These are phyloP conservation scores for Leguminivora glycinivorella DNA, from an alignment of 1,140 invertebrate species.

Conservation along the genomic window DNA sequence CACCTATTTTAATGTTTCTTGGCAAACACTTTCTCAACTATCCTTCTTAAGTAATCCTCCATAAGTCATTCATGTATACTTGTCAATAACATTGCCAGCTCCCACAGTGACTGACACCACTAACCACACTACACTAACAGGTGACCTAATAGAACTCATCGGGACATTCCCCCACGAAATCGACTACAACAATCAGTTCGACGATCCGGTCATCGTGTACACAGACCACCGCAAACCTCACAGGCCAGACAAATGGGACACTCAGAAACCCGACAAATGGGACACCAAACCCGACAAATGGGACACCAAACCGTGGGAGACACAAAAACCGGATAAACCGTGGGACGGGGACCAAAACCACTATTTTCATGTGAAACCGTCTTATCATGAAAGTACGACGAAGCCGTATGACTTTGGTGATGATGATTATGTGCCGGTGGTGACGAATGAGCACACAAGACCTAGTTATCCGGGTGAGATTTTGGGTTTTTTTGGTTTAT, in stretches of 20 bases:
- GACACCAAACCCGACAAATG: constrained; percentile 51
- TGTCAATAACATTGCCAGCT: no score
- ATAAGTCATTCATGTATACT: no score
- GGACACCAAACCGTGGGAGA: constrained; percentile 49
- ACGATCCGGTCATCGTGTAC: constrained; percentile 78
- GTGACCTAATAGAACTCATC: constrained; percentile 81
- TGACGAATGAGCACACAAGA: constrained; percentile 59
- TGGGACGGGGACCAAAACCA: constrained; percentile 59
- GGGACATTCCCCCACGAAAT: constrained; percentile 80
- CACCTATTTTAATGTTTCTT: no score
- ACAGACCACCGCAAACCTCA: constrained; percentile 66
- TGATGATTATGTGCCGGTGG: constrained; percentile 71
- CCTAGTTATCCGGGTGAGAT: constrained; percentile 76
- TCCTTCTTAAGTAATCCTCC: no score
- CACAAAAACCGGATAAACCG: constrained; percentile 61
- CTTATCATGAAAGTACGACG: constrained; percentile 73
- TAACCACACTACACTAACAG: no score
- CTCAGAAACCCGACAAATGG: constrained; percentile 47
- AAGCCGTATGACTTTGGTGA: constrained; percentile 60
- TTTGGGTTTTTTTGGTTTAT: constrained; percentile 34
- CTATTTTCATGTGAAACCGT: constrained; percentile 75
- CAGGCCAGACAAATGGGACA: constrained; percentile 48
- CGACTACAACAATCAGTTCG: constrained; percentile 73
- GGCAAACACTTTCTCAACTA: no score
- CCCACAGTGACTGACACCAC: constrained; percentile 29